These are phyloP conservation scores for Calycopis cecrops DNA, from an alignment of 1,140 invertebrate species.

Conservation along the genomic window DNA sequence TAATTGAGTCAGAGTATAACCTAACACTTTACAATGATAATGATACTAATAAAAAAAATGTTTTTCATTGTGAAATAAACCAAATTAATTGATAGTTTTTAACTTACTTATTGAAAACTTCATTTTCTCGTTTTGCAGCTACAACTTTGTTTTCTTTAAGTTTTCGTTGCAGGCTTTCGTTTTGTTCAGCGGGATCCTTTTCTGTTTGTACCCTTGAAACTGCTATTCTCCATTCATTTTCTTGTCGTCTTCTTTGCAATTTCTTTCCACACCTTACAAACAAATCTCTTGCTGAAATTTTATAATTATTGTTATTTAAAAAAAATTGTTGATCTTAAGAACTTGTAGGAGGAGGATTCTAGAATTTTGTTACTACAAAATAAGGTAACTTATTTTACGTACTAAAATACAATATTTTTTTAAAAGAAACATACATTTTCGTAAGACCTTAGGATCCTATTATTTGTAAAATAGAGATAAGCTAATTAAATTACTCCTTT, in stretches of 20 bases:
- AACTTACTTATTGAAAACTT: constrained; percentile 56
- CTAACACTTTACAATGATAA: too few species aligned
- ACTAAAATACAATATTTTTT: neutral
- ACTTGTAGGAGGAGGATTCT: neutral
- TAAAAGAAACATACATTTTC: neutral
- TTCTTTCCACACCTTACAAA: constrained; percentile 65
- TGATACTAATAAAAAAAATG: too few species aligned
- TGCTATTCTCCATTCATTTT: constrained; percentile 64
- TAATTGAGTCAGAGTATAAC: too few species aligned
- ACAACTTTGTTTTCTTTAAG: constrained; percentile 45
- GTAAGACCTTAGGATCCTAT: too few species aligned
- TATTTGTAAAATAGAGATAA: too few species aligned
- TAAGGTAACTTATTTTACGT: neutral
- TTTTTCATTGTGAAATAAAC: too few species aligned
- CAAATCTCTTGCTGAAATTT: constrained; percentile 52
- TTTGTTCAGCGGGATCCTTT: constrained; percentile 48
- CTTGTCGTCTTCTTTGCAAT: constrained; percentile 62
- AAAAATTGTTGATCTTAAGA: neutral
- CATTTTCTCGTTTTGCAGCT: constrained; percentile 45
- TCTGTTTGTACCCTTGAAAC: constrained; percentile 43
- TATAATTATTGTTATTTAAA: too few species aligned
- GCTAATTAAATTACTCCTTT: too few species aligned
- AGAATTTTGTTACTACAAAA: neutral
- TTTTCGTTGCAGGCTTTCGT: constrained; percentile 39
- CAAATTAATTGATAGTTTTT: too few species aligned